Evolutionary conservation across 2,113 vertebrate genomes (phyloP).

Genomic region (Tragelaphus strepsiceros): DNA sequence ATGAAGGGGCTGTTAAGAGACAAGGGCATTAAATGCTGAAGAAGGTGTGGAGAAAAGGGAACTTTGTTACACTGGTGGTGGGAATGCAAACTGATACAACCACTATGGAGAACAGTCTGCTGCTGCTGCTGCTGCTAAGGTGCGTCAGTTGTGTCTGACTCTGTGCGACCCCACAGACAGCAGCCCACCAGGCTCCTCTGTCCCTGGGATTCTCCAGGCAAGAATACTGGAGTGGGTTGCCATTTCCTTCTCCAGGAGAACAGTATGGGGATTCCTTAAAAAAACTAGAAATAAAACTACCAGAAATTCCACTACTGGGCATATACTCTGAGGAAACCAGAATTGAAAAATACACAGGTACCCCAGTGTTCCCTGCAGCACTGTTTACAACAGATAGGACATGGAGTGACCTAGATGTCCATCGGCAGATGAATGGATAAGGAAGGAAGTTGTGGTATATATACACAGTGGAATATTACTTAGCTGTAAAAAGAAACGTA

Average conservation of each 20-base stretch:
- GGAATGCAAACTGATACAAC: background rate
- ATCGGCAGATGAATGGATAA: background rate
- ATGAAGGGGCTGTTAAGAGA: background rate
- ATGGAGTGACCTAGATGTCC: background rate
- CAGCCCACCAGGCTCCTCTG: no score
- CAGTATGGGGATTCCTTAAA: background rate
- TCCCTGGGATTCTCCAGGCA: no score
- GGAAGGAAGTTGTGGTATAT: background rate
- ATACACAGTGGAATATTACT: background rate
- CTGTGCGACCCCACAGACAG: no score
- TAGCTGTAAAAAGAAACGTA: background rate
- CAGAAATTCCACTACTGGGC: background rate
- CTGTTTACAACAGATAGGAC: background rate
- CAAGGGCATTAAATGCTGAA: background rate
- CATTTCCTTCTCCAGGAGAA: no score
- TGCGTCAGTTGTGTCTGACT: fast-evolving
- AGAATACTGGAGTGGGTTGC: no score
- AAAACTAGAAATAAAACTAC: background rate
- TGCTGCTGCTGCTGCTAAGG: no score
- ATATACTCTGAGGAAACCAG: background rate
- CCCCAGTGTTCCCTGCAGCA: background rate
- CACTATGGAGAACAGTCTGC: background rate
- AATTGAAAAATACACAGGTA: background rate
- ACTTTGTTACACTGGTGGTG: background rate
- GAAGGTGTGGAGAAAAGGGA: background rate